Evolutionary conservation across 2,888 invertebrate species (phyloP).

Genomic region (Macaria notata): DNA sequence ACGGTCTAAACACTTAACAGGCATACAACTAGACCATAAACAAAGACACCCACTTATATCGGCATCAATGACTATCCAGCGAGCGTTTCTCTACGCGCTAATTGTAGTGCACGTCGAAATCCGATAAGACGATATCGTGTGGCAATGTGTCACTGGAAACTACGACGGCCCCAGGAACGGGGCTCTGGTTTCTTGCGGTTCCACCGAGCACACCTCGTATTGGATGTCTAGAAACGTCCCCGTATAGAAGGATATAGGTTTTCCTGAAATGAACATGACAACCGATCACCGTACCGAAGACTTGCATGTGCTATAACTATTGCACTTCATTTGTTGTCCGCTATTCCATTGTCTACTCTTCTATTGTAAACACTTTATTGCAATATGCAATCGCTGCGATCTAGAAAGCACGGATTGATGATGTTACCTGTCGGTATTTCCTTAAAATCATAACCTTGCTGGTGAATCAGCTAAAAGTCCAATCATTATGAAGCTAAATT

Average conservation of each 20-base stretch:
- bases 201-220: constrained; percentile 43
- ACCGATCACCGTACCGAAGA: not conserved
- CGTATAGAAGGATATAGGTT: constrained; percentile 24
- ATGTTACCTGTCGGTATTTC: too few species aligned
- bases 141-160: constrained; percentile 67
- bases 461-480: too few species aligned
- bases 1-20: constrained; percentile 15
- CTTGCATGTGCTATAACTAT: not conserved
- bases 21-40: constrained; percentile 33
- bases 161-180: constrained; percentile 40
- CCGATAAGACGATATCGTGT: constrained; percentile 63
- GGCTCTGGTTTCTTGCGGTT: constrained; percentile 64
- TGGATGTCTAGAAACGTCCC: constrained; percentile 51
- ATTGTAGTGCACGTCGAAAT: constrained; percentile 65
- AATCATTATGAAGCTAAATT: too few species aligned
- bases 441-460: too few species aligned
- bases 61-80: constrained; percentile 31
- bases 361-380: too few species aligned
- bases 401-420: too few species aligned
- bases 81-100: constrained; percentile 61
- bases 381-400: too few species aligned
- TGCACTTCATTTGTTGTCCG: too few species aligned
- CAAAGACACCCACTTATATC: constrained; percentile 29
- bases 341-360: too few species aligned
- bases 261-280: constrained; percentile 20